Evolutionary conservation across 2,113 vertebrate genomes (phyloP).

Genomic region (Chunga burmeisteri): DNA sequence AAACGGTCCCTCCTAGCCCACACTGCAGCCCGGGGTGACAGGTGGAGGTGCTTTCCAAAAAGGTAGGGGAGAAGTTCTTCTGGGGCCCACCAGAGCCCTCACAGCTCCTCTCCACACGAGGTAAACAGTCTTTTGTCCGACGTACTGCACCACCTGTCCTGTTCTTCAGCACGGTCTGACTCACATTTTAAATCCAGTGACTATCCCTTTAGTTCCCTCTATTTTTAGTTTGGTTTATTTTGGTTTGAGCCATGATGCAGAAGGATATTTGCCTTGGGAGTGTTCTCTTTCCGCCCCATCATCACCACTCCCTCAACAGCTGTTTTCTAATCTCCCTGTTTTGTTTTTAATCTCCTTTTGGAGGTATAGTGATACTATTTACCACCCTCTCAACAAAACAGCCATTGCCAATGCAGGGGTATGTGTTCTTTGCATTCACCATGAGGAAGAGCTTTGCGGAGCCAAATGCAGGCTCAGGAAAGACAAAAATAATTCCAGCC

Average conservation of each 20-base stretch:
- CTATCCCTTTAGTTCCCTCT: background rate
- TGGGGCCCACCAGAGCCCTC: background rate
- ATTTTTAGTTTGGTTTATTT: conserved; percentile 57
- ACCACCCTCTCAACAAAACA: background rate
- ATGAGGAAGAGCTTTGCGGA: background rate
- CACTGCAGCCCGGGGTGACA: background rate
- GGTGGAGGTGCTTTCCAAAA: background rate
- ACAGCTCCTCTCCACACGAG: background rate
- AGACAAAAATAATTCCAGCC: background rate
- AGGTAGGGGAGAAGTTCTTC: background rate
- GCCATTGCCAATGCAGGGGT: background rate
- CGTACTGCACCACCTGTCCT: background rate
- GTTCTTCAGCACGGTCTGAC: background rate
- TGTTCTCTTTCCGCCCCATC: conserved; percentile 12
- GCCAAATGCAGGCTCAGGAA: background rate
- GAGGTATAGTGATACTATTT: background rate
- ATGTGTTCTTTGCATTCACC: background rate
- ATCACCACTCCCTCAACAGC: conserved; percentile 12
- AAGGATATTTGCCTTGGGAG: conserved; percentile 57
- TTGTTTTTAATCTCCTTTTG: conserved; percentile 42
- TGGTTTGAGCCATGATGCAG: conserved; percentile 21
- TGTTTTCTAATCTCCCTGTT: conserved; percentile 38
- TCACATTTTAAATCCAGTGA: background rate
- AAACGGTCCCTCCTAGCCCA: accelerated
- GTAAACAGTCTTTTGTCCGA: background rate